A percentile compares a stretch with the other conserved stretches of the same genome.
Evolutionary conservation across 2,113 vertebrate species (phyloP).

Genomic region (Otocyon megalotis): DNA sequence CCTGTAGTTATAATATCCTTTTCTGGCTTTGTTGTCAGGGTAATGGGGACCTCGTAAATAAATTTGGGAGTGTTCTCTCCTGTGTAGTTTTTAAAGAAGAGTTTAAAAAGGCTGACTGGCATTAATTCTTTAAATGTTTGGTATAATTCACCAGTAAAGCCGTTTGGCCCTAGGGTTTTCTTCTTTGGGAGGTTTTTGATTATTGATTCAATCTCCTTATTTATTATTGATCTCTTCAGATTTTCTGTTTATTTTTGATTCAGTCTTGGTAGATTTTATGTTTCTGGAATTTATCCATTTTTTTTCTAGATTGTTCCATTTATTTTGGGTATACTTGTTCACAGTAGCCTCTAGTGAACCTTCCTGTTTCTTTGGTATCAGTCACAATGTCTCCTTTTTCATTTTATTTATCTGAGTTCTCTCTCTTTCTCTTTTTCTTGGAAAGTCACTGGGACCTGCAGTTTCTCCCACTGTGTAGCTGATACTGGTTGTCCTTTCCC

Average conservation of each 20-base stretch:
- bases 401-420: background rate
- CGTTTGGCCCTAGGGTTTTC: background rate
- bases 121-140: background rate
- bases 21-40: background rate
- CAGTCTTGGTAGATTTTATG: background rate
- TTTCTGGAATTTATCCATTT: background rate
- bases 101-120: background rate
- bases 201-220: background rate
- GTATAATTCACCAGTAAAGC: background rate
- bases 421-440: background rate
- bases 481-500: background rate
- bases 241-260: background rate
- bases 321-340: background rate
- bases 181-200: background rate
- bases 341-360: background rate
- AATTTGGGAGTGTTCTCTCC: background rate
- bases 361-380: background rate
- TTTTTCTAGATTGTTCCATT: background rate
- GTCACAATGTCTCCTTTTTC: background rate
- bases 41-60: background rate
- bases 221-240: background rate
- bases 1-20: background rate
- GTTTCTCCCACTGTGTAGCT: background rate
- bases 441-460: background rate
- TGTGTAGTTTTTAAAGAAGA: background rate